These are phyloP conservation scores for Heliconius congener DNA, from an alignment of 1,140 invertebrate species.

Conservation along the genomic window DNA sequence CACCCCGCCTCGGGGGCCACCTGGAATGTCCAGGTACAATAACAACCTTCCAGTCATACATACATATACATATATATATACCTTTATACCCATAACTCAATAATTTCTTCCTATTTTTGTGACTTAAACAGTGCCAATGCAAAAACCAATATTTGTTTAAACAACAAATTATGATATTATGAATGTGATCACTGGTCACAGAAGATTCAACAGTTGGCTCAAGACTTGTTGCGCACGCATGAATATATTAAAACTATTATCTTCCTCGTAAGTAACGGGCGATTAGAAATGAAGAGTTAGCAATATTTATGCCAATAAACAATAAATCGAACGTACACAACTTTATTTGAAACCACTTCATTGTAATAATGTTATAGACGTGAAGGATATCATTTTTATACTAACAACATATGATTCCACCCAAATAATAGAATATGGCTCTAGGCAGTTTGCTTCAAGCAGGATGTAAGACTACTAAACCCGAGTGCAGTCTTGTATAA, in stretches of 20 bases:
- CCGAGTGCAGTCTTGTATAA: slow-evolving; percentile 36
- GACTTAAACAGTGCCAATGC: neutral
- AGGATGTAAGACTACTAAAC: slow-evolving; percentile 35
- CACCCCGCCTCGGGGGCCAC: slow-evolving; percentile 86
- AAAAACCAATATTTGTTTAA: slow-evolving; percentile 37
- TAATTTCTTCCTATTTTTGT: neutral
- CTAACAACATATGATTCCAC: neutral
- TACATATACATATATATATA: neutral
- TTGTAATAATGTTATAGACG: too few relatives aligned
- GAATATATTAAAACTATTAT: slow-evolving; percentile 66
- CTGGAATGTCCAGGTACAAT: slow-evolving; percentile 85
- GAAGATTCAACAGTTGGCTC: slow-evolving; percentile 72
- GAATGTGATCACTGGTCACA: slow-evolving; percentile 49
- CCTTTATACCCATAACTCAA: neutral
- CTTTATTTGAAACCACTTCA: too few relatives aligned
- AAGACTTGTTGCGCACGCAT: slow-evolving; percentile 75
- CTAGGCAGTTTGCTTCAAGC: slow-evolving; percentile 33
- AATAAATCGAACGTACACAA: neutral
- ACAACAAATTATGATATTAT: slow-evolving; percentile 41
- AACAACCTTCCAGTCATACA: slow-evolving; percentile 6
- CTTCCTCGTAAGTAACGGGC: slow-evolving; percentile 37
- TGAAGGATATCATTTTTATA: neutral
- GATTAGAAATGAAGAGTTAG: slow-evolving; percentile 1
- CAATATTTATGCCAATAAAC: neutral
- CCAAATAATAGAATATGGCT: slow-evolving; percentile 22